These are phyloP conservation scores for Steinernema scapterisci DNA, from an alignment of 2,888 invertebrate genomes.

Conservation along the genomic window DNA sequence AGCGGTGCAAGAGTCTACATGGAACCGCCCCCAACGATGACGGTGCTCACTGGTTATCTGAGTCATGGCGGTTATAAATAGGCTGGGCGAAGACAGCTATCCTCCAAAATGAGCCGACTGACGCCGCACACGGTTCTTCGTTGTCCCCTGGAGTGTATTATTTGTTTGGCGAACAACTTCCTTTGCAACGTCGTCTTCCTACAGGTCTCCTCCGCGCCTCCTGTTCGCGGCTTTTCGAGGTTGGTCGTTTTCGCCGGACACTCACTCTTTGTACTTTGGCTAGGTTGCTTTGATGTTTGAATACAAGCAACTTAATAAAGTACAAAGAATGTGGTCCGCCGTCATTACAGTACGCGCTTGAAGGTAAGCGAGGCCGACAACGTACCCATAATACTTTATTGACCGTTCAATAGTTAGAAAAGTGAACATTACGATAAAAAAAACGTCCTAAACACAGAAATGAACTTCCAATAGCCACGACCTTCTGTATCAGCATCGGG, in stretches of 20 bases:
- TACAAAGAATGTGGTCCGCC: conserved; percentile 2
- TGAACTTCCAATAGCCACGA: too few species aligned
- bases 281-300: neutral
- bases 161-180: conserved; percentile 9
- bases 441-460: too few species aligned
- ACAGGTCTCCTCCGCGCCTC: too few species aligned
- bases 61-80: conserved; percentile 32
- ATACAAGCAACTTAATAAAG: conserved; percentile 24
- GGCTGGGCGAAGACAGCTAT: conserved; percentile 27
- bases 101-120: conserved; percentile 31
- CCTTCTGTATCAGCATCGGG: too few species aligned
- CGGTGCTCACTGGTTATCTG: conserved; percentile 31
- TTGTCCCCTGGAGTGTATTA: neutral
- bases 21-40: conserved; percentile 21
- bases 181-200: too few species aligned
- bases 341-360: too few species aligned
- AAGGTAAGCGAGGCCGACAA: too few species aligned
- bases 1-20: conserved; percentile 7
- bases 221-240: neutral
- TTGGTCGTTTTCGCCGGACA: neutral
- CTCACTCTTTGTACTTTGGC: conserved; percentile 30
- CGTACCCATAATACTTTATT: too few species aligned
- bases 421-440: too few species aligned
- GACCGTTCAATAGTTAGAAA: too few species aligned
- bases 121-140: conserved; percentile 17